A percentile compares a stretch with the other conserved stretches of the same genome.
These are phyloP conservation scores for Rhagologus leucostigma DNA, from an alignment of 2,113 vertebrate genomes.

Conservation along the genomic window DNA sequence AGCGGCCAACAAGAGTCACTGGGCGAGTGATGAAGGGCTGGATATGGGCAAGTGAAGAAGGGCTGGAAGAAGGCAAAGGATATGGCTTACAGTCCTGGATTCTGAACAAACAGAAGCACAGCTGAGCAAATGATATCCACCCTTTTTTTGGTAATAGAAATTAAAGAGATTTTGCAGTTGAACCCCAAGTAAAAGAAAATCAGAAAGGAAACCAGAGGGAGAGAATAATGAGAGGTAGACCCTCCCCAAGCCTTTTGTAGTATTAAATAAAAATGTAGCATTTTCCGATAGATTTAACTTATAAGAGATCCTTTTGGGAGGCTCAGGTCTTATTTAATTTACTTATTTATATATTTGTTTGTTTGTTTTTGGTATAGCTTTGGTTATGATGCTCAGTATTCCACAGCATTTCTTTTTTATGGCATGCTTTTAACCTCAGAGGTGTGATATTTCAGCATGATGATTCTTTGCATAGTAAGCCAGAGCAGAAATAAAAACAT, in stretches of 20 bases:
- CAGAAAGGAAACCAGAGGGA: not conserved
- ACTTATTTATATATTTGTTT: not conserved
- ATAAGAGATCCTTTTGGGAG: not conserved
- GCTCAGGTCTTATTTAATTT: not conserved
- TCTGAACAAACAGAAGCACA: not conserved
- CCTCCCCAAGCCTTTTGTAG: not conserved
- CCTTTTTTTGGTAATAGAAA: not conserved
- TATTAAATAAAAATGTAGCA: not conserved
- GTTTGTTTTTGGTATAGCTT: not conserved
- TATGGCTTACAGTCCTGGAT: not conserved
- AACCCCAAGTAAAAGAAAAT: not conserved
- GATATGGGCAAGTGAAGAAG: not conserved
- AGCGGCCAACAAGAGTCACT: not conserved
- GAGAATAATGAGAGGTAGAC: not conserved
- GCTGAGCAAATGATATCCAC: rapidly evolving
- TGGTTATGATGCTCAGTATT: not conserved
- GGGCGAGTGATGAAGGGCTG: not conserved
- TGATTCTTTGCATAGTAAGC: not conserved
- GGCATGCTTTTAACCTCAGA: not conserved
- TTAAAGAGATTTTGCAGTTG: not conserved
- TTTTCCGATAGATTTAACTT: not conserved
- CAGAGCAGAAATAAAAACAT: not conserved
- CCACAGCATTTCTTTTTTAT: not conserved
- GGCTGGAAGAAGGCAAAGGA: not conserved
- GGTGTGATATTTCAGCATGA: not conserved